Conservation (phyloP, 2,888 invertebrate species). For the Resseliella maxima region DNA sequence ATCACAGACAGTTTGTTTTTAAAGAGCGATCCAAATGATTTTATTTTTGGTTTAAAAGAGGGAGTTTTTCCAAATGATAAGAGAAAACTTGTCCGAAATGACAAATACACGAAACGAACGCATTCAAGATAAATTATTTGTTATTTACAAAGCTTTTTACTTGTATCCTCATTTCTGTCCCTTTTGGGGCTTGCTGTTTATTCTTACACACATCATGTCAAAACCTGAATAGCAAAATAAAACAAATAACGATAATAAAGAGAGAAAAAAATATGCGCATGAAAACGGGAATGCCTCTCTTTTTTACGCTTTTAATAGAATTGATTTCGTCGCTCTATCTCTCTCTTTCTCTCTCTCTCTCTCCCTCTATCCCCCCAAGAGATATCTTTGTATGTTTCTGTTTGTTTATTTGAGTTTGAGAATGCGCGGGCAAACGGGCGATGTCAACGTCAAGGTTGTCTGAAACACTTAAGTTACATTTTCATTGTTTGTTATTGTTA, state of each 20-base stretch:
- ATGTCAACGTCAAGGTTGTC: constrained; percentile 53
- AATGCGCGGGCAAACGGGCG: background rate
- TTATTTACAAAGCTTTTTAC: constrained; percentile 14
- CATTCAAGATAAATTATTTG: background rate
- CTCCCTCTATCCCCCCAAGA: background rate
- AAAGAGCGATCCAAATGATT: background rate
- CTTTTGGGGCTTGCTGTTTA: background rate
- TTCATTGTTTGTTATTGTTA: constrained; percentile 48
- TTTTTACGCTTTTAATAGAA: background rate
- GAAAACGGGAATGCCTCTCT: constrained; percentile 26
- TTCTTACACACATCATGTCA: background rate
- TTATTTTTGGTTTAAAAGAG: background rate
- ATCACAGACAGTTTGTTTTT: background rate
- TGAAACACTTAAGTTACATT: constrained; percentile 51
- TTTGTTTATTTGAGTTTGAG: too few species aligned
- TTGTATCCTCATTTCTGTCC: background rate
- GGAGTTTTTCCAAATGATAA: constrained; percentile 6
- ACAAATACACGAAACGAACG: constrained; percentile 8
- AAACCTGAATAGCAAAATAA: constrained; percentile 23
- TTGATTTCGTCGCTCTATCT: background rate
- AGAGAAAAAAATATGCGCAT: background rate
- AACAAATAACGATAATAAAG: constrained; percentile 23
- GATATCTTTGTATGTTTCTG: too few species aligned
- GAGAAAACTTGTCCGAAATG: constrained; percentile 26
- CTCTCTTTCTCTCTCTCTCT: background rate